These are phyloP conservation scores for Phenganax stokvisi DNA, from an alignment of 92 coral and sea anemone genomes.

Conservation along the genomic window DNA sequence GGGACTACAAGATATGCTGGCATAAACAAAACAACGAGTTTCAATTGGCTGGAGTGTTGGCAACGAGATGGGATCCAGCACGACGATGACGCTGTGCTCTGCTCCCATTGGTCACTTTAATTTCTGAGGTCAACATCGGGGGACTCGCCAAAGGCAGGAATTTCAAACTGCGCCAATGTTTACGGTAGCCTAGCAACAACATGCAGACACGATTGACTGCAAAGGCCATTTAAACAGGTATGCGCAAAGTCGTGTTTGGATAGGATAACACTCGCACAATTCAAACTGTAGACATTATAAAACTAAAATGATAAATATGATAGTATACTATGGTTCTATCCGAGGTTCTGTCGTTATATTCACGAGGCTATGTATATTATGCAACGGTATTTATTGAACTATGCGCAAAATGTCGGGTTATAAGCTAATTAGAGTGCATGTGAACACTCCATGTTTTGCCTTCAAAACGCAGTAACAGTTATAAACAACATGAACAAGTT, in stretches of 20 bases:
- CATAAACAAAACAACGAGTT: constrained; percentile 26
- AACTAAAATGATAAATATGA: neutral
- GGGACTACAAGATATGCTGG: neutral
- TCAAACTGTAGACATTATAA: neutral
- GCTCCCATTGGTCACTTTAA: constrained; percentile 22
- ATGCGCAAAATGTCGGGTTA: neutral
- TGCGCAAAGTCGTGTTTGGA: neutral
- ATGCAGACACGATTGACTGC: constrained; percentile 24
- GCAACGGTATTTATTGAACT: neutral
- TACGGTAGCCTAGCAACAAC: constrained; percentile 24
- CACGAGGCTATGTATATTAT: neutral
- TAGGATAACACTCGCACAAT: neutral
- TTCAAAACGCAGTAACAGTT: neutral
- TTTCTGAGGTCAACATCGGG: constrained; percentile 17
- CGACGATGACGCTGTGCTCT: neutral
- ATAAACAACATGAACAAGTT: neutral
- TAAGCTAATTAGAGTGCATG: constrained; percentile 1
- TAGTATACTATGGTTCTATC: neutral
- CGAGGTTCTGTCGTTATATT: neutral
- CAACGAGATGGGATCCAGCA: constrained; percentile 32
- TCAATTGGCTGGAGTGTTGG: constrained; percentile 32
- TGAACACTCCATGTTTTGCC: constrained; percentile 2
- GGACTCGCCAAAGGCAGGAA: neutral
- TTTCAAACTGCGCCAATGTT: constrained; percentile 22
- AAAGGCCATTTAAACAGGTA: constrained; percentile 16